phyloP scores from a whole-genome alignment of 1,140 invertebrate genomes.

The Drusus annulatus region DNA sequence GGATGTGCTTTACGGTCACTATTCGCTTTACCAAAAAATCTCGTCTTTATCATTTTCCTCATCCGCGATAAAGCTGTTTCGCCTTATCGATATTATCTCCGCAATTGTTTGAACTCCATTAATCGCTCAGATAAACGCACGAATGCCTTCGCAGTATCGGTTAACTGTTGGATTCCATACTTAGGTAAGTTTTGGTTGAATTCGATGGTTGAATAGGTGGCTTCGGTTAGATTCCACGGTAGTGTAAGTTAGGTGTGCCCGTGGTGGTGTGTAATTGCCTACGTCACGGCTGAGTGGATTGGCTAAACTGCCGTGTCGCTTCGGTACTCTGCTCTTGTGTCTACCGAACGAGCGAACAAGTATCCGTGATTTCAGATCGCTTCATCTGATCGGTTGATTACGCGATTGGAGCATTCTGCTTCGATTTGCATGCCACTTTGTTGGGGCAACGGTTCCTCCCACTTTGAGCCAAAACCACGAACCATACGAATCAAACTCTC shows the following conservation, averaged over 20 bases:
- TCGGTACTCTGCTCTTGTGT: conserved; percentile 9
- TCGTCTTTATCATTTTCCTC: too few relatives aligned
- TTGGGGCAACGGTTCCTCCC: not conserved
- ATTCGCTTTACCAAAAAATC: too few relatives aligned
- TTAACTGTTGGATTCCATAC: too few relatives aligned
- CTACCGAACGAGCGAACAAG: not conserved
- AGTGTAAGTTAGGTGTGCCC: not conserved
- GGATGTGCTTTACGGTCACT: too few relatives aligned
- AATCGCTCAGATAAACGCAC: too few relatives aligned
- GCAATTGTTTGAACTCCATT: too few relatives aligned
- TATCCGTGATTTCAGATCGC: not conserved
- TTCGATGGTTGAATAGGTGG: not conserved
- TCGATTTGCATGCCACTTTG: conserved; percentile 20
- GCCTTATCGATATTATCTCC: too few relatives aligned
- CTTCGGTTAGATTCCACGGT: not conserved
- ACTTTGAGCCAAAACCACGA: not conserved
- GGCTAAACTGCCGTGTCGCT: conserved; percentile 26
- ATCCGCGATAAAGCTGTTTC: too few relatives aligned
- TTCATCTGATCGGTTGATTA: conserved; percentile 14
- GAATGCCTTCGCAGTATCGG: too few relatives aligned
- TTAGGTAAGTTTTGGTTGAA: too few relatives aligned
- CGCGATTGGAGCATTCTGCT: conserved; percentile 7
- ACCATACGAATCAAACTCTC: too few relatives aligned
- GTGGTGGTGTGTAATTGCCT: conserved; percentile 26
- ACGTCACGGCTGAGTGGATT: conserved; percentile 9